Evolutionary conservation across 2,797 vertebrate genomes (phyloP).

Genomic region (Trachops cirrhosus): DNA sequence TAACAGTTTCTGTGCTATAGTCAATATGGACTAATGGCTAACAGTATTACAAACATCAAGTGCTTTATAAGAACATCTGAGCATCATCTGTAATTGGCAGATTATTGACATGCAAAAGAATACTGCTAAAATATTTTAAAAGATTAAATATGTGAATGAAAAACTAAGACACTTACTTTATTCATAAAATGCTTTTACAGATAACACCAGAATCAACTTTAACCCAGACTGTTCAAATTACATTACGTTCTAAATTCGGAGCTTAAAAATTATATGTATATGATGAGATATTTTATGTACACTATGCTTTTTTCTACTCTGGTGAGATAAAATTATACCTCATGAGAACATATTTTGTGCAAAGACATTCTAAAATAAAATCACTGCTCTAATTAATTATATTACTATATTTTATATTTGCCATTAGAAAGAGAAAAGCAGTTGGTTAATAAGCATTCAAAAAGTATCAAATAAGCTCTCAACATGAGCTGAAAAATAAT

Average conservation of each 20-base stretch:
- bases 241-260: neutral
- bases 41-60: neutral
- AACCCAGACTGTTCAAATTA: neutral
- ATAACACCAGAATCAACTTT: neutral
- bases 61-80: neutral
- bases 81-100: neutral
- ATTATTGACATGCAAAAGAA: neutral
- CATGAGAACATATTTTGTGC: conserved; percentile 41
- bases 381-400: conserved; percentile 55
- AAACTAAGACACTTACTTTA: conserved; percentile 25
- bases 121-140: neutral
- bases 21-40: neutral
- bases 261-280: neutral
- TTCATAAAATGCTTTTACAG: conserved; percentile 20
- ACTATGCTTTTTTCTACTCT: conserved; percentile 1
- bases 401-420: conserved; percentile 61
- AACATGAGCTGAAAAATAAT: conserved; percentile 60
- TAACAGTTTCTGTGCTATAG: neutral
- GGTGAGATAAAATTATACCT: conserved; percentile 41
- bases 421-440: conserved; percentile 57
- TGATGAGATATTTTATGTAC: neutral
- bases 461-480: conserved; percentile 42
- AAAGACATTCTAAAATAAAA: conserved; percentile 66
- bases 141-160: neutral
- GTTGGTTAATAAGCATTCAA: conserved; percentile 61